Percentiles rank a stretch among this genome's conserved stretches.
phyloP scores from a whole-genome alignment of 2,797 vertebrate species.

The Galagoides demidoff region DNA sequence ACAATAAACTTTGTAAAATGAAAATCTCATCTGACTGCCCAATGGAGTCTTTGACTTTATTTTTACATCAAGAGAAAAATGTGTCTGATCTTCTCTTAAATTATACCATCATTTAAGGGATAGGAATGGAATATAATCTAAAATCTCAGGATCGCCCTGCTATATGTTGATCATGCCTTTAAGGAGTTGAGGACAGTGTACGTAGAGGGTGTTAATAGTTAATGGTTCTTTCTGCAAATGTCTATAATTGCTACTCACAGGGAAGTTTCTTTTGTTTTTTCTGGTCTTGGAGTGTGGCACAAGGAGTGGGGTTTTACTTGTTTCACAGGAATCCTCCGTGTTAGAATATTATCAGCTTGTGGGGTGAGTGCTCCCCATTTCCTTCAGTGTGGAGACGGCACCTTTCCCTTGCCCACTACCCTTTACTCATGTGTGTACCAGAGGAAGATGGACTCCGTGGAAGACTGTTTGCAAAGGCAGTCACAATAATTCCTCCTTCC shows the following conservation, averaged over 20 bases:
- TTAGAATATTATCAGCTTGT: neutral
- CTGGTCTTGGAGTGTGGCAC: neutral
- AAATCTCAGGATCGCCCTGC: neutral
- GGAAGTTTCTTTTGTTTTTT: neutral
- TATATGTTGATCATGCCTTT: neutral
- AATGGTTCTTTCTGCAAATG: neutral
- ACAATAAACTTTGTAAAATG: neutral
- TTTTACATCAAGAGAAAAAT: neutral
- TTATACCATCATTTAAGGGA: neutral
- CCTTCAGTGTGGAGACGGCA: neutral
- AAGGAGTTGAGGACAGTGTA: neutral
- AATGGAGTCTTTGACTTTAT: neutral
- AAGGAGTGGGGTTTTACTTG: neutral
- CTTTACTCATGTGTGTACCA: neutral
- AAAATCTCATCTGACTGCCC: neutral
- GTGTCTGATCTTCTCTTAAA: neutral
- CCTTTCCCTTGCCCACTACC: rapidly evolving
- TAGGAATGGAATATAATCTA: neutral
- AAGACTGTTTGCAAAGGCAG: neutral
- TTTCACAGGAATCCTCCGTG: neutral
- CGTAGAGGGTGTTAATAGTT: neutral
- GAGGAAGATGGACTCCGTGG: neutral
- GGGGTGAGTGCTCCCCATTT: neutral
- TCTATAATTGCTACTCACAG: neutral
- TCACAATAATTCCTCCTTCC: neutral